A percentile compares a stretch with the other conserved stretches of the same genome.
These are phyloP conservation scores for Anorthoa munda DNA, from an alignment of 2,888 invertebrate species.

Conservation along the genomic window DNA sequence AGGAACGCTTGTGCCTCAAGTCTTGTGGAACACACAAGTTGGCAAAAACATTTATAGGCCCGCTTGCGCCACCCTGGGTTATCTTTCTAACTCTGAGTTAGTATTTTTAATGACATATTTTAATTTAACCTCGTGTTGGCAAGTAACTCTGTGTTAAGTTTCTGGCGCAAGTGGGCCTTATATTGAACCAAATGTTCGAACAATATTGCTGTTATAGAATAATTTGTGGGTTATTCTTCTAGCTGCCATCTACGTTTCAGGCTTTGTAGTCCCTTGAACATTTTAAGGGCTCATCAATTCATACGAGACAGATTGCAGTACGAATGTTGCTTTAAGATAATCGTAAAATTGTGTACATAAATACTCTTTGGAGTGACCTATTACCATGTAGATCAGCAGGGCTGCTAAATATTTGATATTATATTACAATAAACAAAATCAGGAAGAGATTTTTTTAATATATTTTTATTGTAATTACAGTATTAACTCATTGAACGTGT, in stretches of 20 bases:
- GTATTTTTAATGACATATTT: no score
- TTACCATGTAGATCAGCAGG: constrained; percentile 35
- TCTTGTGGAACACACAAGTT: background rate
- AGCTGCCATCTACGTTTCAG: background rate
- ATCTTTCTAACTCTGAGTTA: no score
- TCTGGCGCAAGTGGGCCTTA: no score
- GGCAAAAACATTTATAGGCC: background rate
- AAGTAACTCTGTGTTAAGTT: no score
- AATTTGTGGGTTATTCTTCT: background rate
- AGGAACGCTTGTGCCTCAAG: background rate
- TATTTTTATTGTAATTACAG: constrained; percentile 38
- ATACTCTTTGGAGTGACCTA: constrained; percentile 28
- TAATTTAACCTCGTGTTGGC: no score
- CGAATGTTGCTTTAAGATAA: constrained; percentile 21
- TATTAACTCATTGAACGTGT: constrained; percentile 38
- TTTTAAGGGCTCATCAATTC: constrained; percentile 7
- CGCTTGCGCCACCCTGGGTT: no score
- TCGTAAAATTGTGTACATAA: constrained; percentile 28
- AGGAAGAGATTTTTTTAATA: constrained; percentile 15
- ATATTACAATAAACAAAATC: constrained; percentile 14
- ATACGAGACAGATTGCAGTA: background rate
- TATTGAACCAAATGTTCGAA: background rate
- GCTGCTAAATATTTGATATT: constrained; percentile 42
- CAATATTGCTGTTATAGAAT: background rate
- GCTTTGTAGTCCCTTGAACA: background rate